Conservation (phyloP, 2,797 vertebrate species). For the Arnoldichthys spilopterus region DNA sequence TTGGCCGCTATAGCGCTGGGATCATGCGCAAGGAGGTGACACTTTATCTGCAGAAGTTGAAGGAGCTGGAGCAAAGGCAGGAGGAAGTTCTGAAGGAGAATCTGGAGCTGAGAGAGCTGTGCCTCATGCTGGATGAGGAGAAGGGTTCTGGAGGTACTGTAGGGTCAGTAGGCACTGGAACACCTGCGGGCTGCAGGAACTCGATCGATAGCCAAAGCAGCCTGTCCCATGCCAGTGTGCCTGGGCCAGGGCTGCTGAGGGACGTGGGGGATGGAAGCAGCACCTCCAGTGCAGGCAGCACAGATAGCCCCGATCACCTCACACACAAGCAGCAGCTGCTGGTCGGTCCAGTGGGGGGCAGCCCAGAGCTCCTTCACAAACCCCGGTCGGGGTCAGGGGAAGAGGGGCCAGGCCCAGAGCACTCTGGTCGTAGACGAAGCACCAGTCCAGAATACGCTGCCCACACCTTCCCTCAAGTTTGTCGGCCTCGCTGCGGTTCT, state of each 20-base stretch:
- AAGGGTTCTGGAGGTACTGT: constrained; percentile 69
- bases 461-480: constrained; percentile 83
- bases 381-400: constrained; percentile 45
- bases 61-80: constrained; percentile 91
- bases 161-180: constrained; percentile 49
- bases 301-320: constrained; percentile 88
- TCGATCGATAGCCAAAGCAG: constrained; percentile 92
- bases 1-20: constrained; percentile 89
- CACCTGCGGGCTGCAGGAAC: constrained; percentile 80
- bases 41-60: constrained; percentile 91
- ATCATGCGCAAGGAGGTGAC: constrained; percentile 94
- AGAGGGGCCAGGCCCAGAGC: constrained; percentile 57
- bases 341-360: constrained; percentile 67
- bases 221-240: constrained; percentile 79
- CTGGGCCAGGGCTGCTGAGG: constrained; percentile 76
- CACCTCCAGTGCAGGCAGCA: constrained; percentile 92
- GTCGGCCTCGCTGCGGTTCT: constrained; percentile 73
- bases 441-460: constrained; percentile 87
- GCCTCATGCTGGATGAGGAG: constrained; percentile 92
- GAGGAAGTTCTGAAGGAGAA: constrained; percentile 92
- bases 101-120: constrained; percentile 92
- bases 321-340: constrained; percentile 69
- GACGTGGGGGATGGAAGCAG: constrained; percentile 95
- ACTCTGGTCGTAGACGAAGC: constrained; percentile 83
- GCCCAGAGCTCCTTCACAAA: constrained; percentile 76